A percentile compares a stretch with the other conserved stretches of the same genome.
Evolutionary conservation across 30 jellyfish, hydroid and myxozoan genomes (phyloP).

Genomic region (Chrysaora quinquecirrha): DNA sequence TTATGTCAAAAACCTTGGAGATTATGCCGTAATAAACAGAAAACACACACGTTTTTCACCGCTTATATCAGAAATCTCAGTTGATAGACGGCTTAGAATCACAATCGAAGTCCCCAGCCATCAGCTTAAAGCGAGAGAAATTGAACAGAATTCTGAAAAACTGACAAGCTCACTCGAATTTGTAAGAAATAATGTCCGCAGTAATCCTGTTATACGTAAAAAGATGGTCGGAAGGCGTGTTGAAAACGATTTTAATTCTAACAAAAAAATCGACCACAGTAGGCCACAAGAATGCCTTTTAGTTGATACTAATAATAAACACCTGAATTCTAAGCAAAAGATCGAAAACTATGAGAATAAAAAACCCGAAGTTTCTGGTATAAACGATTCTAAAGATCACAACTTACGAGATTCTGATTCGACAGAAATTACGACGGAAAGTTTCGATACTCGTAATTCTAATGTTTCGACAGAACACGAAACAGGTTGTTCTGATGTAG

Average conservation of each 20-base stretch:
- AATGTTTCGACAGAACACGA: too few relatives aligned
- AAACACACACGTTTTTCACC: slow-evolving; percentile 58
- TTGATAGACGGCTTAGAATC: slow-evolving; percentile 39
- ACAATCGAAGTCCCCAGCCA: slow-evolving; percentile 31
- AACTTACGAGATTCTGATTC: too few relatives aligned
- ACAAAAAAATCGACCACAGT: background rate
- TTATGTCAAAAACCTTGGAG: slow-evolving; percentile 59
- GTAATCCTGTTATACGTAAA: background rate
- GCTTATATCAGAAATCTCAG: slow-evolving; percentile 41
- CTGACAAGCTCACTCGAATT: background rate
- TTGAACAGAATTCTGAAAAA: background rate
- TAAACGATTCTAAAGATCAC: too few relatives aligned
- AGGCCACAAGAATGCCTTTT: background rate
- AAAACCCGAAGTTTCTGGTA: too few relatives aligned
- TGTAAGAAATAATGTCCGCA: background rate
- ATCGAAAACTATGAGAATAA: too few relatives aligned
- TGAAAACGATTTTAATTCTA: background rate
- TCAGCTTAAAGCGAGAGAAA: background rate
- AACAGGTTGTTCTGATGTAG: too few relatives aligned
- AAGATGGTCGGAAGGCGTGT: background rate
- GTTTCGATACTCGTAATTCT: too few relatives aligned
- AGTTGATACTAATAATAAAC: background rate
- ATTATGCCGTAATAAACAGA: slow-evolving; percentile 49
- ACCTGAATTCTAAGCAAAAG: too few relatives aligned
- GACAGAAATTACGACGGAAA: too few relatives aligned